Conservation (phyloP, 2,888 invertebrate genomes). For the Pocota personata region DNA sequence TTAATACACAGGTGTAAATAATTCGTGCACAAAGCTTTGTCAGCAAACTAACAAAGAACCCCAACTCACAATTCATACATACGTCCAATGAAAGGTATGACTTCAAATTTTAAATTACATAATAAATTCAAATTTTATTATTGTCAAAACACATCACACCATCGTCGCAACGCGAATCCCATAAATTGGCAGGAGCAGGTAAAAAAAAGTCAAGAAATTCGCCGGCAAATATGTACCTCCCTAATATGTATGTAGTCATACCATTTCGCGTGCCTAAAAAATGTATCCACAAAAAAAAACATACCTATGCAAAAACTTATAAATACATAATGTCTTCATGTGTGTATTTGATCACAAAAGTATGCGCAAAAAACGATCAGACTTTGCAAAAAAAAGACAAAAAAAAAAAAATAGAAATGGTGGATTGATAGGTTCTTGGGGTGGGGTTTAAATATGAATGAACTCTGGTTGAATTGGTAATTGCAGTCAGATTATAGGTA, state of each 20-base stretch:
- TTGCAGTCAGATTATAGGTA: no score
- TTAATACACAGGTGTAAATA: no score
- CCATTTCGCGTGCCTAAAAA: neutral
- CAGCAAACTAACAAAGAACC: no score
- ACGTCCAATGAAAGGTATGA: no score
- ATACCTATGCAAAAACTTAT: neutral
- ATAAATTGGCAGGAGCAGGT: neutral
- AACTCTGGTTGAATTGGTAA: neutral
- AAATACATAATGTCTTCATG: neutral
- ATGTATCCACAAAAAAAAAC: neutral
- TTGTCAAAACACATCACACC: neutral
- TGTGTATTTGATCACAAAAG: neutral
- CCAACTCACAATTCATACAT: no score
- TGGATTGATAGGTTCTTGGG: slow-evolving; percentile 1
- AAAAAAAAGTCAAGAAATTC: neutral
- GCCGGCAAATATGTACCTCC: neutral
- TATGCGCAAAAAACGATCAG: neutral
- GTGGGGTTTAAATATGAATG: slow-evolving; percentile 22
- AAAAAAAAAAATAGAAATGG: slow-evolving; percentile 17
- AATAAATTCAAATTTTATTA: neutral
- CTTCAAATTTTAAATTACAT: neutral
- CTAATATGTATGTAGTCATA: neutral
- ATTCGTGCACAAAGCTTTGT: no score
- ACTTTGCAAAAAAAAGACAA: slow-evolving; percentile 20
- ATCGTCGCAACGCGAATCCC: neutral